Evolutionary conservation across 2,797 vertebrate species (phyloP).

Genomic region (Smutsia gigantea): DNA sequence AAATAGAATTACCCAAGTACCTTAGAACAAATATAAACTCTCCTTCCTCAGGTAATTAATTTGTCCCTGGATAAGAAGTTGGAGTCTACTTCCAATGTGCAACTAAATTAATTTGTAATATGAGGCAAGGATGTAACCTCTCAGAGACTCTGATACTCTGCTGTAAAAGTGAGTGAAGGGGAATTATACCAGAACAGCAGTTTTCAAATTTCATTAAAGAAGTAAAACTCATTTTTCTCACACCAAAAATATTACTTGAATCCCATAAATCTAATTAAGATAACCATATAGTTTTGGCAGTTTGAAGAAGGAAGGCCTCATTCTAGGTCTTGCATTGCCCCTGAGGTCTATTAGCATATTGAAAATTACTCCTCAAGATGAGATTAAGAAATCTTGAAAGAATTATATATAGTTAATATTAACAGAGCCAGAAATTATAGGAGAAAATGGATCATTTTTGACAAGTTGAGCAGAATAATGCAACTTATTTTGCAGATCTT

Average conservation of each 20-base stretch:
- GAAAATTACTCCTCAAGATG: not conserved
- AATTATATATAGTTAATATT: not conserved
- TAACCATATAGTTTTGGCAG: too few relatives aligned
- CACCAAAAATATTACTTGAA: not conserved
- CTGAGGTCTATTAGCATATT: not conserved
- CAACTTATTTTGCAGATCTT: not conserved
- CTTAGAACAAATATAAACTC: not conserved
- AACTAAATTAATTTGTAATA: not conserved
- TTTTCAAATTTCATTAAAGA: not conserved
- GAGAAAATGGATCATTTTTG: not conserved
- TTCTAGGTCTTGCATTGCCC: too few relatives aligned
- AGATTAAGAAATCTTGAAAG: not conserved
- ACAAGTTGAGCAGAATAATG: not conserved
- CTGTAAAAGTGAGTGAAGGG: not conserved
- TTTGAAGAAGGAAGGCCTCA: not conserved
- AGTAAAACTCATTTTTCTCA: not conserved
- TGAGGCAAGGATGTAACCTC: not conserved
- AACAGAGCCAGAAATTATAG: not conserved
- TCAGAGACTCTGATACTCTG: not conserved
- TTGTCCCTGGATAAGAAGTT: not conserved
- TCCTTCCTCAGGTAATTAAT: not conserved
- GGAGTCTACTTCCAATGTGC: not conserved
- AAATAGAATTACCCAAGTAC: not conserved
- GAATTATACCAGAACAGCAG: not conserved
- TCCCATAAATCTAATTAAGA: too few relatives aligned